Evolutionary conservation across 2,797 vertebrate genomes (phyloP), one percentile per base, ranked within the genome.

Genomic region (Mus spretus): DNA sequence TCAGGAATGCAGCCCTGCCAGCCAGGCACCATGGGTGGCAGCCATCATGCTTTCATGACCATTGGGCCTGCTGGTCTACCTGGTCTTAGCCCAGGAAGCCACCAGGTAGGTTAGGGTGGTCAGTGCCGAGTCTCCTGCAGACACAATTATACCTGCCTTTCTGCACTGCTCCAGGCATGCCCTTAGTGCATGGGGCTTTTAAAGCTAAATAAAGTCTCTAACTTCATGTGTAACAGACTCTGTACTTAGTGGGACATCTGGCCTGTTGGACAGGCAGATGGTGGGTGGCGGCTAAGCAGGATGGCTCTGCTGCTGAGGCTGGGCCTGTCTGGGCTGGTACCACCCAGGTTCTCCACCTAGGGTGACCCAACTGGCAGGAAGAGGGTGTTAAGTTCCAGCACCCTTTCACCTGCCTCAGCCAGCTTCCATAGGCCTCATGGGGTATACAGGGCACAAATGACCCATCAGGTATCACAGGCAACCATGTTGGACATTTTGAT

Each of bases 401-500:
- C 20, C 24, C 26, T 44, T 20, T 57, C 26, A 34, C 28, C 17
- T 28, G 3, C 37, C 40, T 47, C 47, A 22, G 22, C 40, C 37
- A 44, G 47, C 37, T 89, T 20, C 28, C 37, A 47, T 13, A 59
- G n/a, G 31, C 40, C 72, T 57, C n/a, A 15, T n/a, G 50, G 10
- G 10, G 34, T 72, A 55, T 72, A 85, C 99, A 99, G 0, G 0
- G 92, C 1, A 99, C 99, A 99, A 20, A 98, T 98, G 3, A 98
- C 95, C 81, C 97, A 84, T 53, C 75, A 95, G 34, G 98, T 2
- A 0, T 98, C 97, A 0, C 98, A 97, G 15, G 98, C 98, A 72
- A 99, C 78, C 0, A 98, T 96, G 81, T 99, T 98, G 0, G 98
- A 98, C 47, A 98, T 96, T 98, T 98, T 98, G 19, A 97, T 97